Percentiles rank a stretch among this genome's conserved stretches.
phyloP scores from a whole-genome alignment of 2,113 vertebrate species.

The Oncorhynchus tshawytscha region DNA sequence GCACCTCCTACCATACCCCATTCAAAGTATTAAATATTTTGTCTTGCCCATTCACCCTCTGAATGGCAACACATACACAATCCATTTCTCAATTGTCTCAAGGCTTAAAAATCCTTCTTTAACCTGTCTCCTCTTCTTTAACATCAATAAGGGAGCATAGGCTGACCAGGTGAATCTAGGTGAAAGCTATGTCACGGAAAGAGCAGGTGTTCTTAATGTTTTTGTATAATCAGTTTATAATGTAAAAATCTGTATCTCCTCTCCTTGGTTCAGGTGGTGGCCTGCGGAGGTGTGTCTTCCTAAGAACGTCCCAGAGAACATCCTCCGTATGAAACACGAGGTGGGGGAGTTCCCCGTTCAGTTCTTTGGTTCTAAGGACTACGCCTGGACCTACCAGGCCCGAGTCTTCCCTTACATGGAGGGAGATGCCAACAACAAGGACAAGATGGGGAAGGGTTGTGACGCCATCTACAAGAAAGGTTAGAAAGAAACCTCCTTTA shows the following conservation, averaged over 20 bases:
- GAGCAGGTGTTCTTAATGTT: too few relatives aligned
- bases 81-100: too few relatives aligned
- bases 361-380: conserved; percentile 98
- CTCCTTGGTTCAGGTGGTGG: conserved; percentile 85
- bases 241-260: neutral
- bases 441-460: conserved; percentile 96
- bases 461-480: conserved; percentile 96
- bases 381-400: conserved; percentile 97
- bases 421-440: conserved; percentile 95
- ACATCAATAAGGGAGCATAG: too few relatives aligned
- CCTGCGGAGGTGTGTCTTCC: conserved; percentile 94
- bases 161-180: too few relatives aligned
- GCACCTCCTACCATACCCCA: too few relatives aligned
- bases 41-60: too few relatives aligned
- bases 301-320: conserved; percentile 90
- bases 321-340: conserved; percentile 92
- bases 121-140: too few relatives aligned
- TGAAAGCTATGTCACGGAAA: too few relatives aligned
- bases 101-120: too few relatives aligned
- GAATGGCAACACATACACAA: too few relatives aligned
- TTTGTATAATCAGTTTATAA: neutral
- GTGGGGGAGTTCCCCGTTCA: conserved; percentile 97
- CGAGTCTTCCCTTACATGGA: conserved; percentile 98
- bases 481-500: conserved; percentile 43
- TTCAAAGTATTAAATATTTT: too few relatives aligned